Conservation (phyloP, 1,140 invertebrate genomes). For the Coenobita brevimanus region DNA sequence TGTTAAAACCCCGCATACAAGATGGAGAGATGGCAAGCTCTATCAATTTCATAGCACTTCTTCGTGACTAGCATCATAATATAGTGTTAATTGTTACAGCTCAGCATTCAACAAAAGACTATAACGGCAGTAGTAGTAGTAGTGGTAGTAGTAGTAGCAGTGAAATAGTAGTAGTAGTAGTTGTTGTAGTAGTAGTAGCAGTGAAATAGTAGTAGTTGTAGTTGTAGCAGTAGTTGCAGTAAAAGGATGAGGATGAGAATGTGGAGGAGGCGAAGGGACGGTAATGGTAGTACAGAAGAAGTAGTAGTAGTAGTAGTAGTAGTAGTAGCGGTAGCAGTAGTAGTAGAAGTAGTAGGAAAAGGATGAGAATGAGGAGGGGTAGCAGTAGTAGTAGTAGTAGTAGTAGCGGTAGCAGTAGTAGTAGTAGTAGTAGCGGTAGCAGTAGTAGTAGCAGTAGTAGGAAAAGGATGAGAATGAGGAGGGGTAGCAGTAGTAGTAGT, state of each 20-base stretch:
- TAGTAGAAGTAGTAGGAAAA: not conserved
- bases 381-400: not conserved
- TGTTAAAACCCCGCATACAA: too few relatives aligned
- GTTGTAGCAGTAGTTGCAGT: too few relatives aligned
- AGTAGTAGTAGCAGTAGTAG: not conserved
- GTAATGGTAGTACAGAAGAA: not conserved
- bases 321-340: not conserved
- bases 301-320: not conserved
- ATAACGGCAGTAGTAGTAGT: not conserved
- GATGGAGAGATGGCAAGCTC: too few relatives aligned
- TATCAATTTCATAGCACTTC: too few relatives aligned
- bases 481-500: not conserved
- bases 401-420: not conserved
- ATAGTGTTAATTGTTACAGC: too few relatives aligned
- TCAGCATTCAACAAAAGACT: too few relatives aligned
- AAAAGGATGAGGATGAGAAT: too few relatives aligned
- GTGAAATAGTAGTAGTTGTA: too few relatives aligned
- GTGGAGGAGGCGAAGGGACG: too few relatives aligned
- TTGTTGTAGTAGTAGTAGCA: too few relatives aligned
- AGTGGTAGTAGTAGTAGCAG: not conserved
- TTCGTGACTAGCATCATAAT: too few relatives aligned
- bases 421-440: not conserved
- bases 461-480: not conserved
- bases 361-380: not conserved
- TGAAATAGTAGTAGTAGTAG: too few relatives aligned